Base-by-base conservation (phyloP, 2,797 vertebrate species). In the Phoeniculus purpureus region DNA sequence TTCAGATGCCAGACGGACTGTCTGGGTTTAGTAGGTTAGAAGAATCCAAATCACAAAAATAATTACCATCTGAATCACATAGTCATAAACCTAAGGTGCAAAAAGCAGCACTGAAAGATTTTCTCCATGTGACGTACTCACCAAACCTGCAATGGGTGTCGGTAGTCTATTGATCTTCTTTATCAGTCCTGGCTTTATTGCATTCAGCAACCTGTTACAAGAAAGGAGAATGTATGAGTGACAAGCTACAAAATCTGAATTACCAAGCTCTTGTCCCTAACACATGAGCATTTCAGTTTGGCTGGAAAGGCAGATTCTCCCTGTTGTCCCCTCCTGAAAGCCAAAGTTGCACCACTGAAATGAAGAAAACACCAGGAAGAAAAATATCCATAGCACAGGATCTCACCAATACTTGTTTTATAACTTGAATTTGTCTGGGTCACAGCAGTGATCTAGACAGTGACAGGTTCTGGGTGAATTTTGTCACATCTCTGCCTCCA, bases 111-210 rank as follows among this genome's bases (percentile, higher is more conserved):
- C 5, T 40, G 12, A 80, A 75, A 78, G 45, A 54, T 60, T 65
- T 71, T 74, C 51, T 86, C 58, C 20, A 29, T 94, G 96, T 89
- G 56, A 89, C 75, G 92, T 95, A 98, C 99, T 99, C 96, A 99
- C 99, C 98, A 99, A 97, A 92, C 98, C 98, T 92, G 99, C 99
- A 94, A 99, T 98, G 70, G 99, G 99, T 81, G 99, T 99, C 11
- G 98, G 98, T 85, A 99, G 98, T 97, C 99, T 98, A 96, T 99
- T 99, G 96, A 99, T 99, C 98, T 99, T 99, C 98, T 98, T 99
- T 94, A 99, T 98, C 96, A 99, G 97, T 91, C 98, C 98, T 0
- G 99, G 99, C 96, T 98, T 99, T 97, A 99, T 99, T 18, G 98
- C 98, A 97, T 98, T 99, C 97, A 99, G 97, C 96, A 99, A 98